Percentiles rank a stretch among this genome's conserved stretches.
phyloP scores from a whole-genome alignment of 2,888 invertebrate genomes.

The Diarsia brunnea region DNA sequence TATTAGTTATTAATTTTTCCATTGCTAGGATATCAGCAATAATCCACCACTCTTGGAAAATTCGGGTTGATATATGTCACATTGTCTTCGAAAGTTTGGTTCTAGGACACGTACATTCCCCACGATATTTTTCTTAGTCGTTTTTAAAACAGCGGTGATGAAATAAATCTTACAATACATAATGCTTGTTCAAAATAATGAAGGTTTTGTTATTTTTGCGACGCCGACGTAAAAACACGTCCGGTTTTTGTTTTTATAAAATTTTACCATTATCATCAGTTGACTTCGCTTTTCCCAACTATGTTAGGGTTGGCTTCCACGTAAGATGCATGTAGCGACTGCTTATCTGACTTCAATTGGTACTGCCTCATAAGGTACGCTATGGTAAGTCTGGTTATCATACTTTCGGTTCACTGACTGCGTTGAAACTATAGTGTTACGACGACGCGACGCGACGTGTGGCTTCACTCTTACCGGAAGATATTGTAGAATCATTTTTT shows the following conservation, averaged over 20 bases:
- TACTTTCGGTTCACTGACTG: background rate
- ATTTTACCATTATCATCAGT: background rate
- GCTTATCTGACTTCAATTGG: background rate
- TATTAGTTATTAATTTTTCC: background rate
- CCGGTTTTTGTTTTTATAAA: no score
- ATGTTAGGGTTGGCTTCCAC: background rate
- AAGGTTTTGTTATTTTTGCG: background rate
- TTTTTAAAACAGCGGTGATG: background rate
- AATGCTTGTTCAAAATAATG: background rate
- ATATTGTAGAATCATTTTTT: no score
- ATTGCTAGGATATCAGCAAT: background rate
- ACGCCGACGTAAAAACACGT: no score
- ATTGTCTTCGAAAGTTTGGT: background rate
- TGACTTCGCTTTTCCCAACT: background rate
- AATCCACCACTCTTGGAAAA: background rate
- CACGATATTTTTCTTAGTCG: background rate
- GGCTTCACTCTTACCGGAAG: constrained; percentile 3
- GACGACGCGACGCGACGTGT: background rate
- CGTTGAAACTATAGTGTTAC: background rate
- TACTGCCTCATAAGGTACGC: background rate
- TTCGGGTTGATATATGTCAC: background rate
- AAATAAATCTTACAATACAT: no score
- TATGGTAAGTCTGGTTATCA: background rate
- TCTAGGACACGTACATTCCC: background rate
- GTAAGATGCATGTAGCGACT: background rate